These are phyloP conservation scores for Nothobranchius kuhntae DNA, from an alignment of 2,113 vertebrate species.

Conservation along the genomic window DNA sequence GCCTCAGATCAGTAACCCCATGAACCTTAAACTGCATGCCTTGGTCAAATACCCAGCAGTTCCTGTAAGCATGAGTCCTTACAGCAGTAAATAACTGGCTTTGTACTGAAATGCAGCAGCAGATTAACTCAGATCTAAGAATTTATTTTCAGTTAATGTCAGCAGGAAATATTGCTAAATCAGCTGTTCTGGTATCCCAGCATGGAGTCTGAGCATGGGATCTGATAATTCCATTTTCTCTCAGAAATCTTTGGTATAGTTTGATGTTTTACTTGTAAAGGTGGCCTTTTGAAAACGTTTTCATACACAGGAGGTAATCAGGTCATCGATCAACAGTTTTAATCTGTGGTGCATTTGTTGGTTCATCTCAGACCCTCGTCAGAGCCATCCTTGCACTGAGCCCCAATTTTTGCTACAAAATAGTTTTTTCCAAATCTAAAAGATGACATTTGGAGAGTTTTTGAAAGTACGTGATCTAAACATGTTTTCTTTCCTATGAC, in stretches of 20 bases:
- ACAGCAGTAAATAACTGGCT: slow-evolving; percentile 14
- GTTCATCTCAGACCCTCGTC: neutral
- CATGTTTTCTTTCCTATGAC: neutral
- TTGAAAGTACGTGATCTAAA: no score
- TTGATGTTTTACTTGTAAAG: neutral
- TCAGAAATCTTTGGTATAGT: neutral
- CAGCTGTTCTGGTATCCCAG: slow-evolving; percentile 29
- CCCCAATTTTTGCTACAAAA: slow-evolving; percentile 5
- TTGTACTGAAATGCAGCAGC: slow-evolving; percentile 27
- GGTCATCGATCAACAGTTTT: neutral
- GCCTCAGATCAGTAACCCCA: slow-evolving; percentile 46
- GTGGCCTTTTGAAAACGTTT: neutral
- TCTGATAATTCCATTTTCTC: slow-evolving; percentile 2
- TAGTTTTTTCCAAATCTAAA: no score
- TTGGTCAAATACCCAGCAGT: slow-evolving; percentile 30
- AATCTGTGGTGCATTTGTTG: neutral
- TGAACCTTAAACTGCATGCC: slow-evolving; percentile 60
- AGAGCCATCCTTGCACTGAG: slow-evolving; percentile 21
- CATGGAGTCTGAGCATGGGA: slow-evolving; percentile 72
- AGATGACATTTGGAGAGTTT: neutral
- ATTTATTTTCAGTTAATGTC: neutral
- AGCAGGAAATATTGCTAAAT: slow-evolving; percentile 15
- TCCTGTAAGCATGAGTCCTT: slow-evolving; percentile 65
- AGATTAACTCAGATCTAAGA: neutral
- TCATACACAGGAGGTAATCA: neutral